phyloP scores from a whole-genome alignment of 1,140 invertebrate genomes.

The Drosophila repleta region DNA sequence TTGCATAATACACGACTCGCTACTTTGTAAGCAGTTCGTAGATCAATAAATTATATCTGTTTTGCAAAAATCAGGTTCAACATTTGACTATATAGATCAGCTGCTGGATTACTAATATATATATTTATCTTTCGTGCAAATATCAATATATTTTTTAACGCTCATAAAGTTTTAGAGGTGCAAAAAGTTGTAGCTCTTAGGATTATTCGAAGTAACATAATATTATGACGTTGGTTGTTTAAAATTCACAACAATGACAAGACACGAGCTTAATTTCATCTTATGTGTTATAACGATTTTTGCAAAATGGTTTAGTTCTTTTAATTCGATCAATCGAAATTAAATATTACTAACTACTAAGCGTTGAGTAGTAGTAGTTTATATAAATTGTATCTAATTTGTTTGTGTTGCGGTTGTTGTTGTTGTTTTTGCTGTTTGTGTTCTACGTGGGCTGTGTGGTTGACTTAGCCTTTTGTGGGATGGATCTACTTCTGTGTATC shows the following conservation, averaged over 20 bases:
- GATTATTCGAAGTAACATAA: constrained; percentile 71
- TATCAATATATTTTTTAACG: constrained; percentile 53
- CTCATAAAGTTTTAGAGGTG: constrained; percentile 39
- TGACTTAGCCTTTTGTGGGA: constrained; percentile 62
- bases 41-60: constrained; percentile 57
- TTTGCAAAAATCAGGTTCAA: constrained; percentile 58
- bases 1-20: constrained; percentile 71
- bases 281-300: constrained; percentile 46
- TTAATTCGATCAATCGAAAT: constrained; percentile 46
- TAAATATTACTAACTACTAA: constrained; percentile 62
- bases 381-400: constrained; percentile 48
- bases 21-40: constrained; percentile 56
- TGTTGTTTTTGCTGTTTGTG: constrained; percentile 42
- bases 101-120: constrained; percentile 41
- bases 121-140: constrained; percentile 59
- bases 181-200: constrained; percentile 47
- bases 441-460: constrained; percentile 48
- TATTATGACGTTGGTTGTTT: constrained; percentile 38
- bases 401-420: constrained; percentile 39
- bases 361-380: constrained; percentile 50
- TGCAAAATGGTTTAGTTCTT: constrained; percentile 54
- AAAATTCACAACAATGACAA: constrained; percentile 36
- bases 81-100: constrained; percentile 33
- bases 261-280: constrained; percentile 36
- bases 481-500: constrained; percentile 84